These are phyloP conservation scores for Leptoclinus maculatus DNA, from an alignment of 2,797 vertebrate genomes.

Conservation along the genomic window DNA sequence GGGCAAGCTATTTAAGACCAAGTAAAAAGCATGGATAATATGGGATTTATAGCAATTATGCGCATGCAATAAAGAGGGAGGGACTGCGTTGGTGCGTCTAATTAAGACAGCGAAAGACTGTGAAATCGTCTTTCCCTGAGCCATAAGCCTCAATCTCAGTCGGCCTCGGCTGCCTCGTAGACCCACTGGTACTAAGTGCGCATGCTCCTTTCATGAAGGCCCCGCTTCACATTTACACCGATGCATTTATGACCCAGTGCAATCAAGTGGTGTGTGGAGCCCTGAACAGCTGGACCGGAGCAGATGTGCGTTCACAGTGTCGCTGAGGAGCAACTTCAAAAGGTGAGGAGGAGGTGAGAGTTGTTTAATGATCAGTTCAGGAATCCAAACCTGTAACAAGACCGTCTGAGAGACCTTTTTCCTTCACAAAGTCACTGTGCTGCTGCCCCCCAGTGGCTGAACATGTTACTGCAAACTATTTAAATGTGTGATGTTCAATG, in stretches of 20 bases:
- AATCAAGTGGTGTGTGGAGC: background rate
- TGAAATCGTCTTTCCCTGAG: slow-evolving; percentile 16
- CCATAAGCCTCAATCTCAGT: slow-evolving; percentile 11
- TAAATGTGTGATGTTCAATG: background rate
- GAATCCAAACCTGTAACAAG: background rate
- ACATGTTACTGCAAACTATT: slow-evolving; percentile 28
- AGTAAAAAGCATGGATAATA: background rate
- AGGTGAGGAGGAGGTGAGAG: background rate
- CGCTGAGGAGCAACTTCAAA: slow-evolving; percentile 28
- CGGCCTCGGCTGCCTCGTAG: slow-evolving; percentile 30
- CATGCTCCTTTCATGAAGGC: slow-evolving; percentile 13
- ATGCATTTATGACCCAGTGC: background rate
- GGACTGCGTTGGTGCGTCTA: background rate
- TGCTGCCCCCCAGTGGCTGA: slow-evolving; percentile 53
- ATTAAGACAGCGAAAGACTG: background rate
- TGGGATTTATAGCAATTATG: background rate
- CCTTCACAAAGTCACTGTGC: background rate
- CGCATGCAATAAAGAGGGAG: background rate
- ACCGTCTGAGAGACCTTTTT: too few relatives aligned
- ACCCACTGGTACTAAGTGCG: background rate
- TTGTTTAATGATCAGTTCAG: background rate
- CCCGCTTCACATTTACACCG: slow-evolving; percentile 8
- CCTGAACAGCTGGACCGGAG: slow-evolving; percentile 28
- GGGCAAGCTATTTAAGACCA: background rate
- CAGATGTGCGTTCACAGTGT: slow-evolving; percentile 27